Evolutionary conservation across 2,113 vertebrate species (phyloP), one percentile per base, ranked within the genome.

Genomic region (Ardeotis arabs): DNA sequence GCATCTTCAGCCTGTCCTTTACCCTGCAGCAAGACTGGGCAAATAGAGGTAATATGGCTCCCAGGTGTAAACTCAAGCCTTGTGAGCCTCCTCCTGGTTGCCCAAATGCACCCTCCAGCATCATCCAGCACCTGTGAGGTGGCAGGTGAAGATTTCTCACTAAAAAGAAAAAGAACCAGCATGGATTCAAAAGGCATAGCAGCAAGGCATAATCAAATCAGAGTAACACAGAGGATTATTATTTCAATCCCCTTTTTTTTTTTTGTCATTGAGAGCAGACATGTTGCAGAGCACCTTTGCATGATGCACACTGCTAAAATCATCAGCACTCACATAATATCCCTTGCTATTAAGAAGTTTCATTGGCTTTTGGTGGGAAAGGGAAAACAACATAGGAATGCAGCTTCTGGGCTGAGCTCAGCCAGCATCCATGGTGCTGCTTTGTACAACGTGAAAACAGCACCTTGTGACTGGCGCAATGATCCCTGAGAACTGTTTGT

Each of bases 391-490:
- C 0, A 0, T 3, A 63, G 33, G 78, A 89, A 79, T 35, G 44
- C 28, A 67, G 14, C 16, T 87, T 14, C 59, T 81, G 55, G 52
- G 19, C 63, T 74, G 41, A 69, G 27, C 22, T 87, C 25, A 68
- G 35, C 20, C 23, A 69, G 22, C 14, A 52, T n/a, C 64, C 29
- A 8, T 14, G 35, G 37, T 25, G 7, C 21, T 52, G 14, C 25
- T 70, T 21, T 2, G 0, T 33, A 33, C 49, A 66, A 7, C 0
- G 1, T 41, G 73, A 21, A 50, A 52, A 15, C 39, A 74, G 11
- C 24, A 49, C 3, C 10, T 79, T 1, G 0, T 60, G 29, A 73
- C 27, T 41, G 35, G 12, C 44, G 11, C 14, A 23, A 37, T 28
- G 33, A 76, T 78, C 37, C 37, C 15, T 49, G 19, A 49, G 39